Conservation (phyloP, 2,888 invertebrate genomes). For the Lithophane leautieri region DNA sequence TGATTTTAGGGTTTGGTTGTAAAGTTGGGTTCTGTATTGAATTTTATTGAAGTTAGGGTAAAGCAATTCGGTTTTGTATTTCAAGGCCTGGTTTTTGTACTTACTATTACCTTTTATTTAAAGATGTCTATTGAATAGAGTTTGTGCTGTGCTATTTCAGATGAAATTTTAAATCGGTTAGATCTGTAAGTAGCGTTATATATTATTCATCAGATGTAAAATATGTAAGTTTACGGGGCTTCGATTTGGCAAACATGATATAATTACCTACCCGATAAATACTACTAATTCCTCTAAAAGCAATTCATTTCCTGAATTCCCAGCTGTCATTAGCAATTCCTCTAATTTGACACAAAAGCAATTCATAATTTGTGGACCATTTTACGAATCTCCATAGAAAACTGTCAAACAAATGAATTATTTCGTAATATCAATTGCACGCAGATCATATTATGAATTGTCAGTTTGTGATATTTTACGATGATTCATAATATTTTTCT, state of each 20-base stretch:
- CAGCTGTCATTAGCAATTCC: no score
- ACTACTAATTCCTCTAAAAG: neutral
- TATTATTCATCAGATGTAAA: neutral
- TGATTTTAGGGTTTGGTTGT: slow-evolving; percentile 33
- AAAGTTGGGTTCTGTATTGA: slow-evolving; percentile 13
- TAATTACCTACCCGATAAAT: neutral
- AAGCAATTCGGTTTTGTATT: slow-evolving; percentile 22
- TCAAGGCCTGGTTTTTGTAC: neutral
- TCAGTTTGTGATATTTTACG: no score
- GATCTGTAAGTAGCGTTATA: no score
- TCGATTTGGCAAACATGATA: neutral
- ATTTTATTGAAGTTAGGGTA: slow-evolving; percentile 21
- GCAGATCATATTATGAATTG: no score
- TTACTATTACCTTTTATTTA: neutral
- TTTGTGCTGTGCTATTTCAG: neutral
- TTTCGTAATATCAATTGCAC: no score
- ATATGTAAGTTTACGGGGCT: neutral
- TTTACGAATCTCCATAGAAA: no score
- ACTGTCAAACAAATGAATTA: no score
- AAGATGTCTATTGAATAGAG: neutral
- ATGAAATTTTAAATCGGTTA: neutral
- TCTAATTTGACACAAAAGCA: no score
- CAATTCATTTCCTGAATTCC: no score
- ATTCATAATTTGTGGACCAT: no score
- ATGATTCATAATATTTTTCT: no score